Evolutionary conservation across 1,140 invertebrate species (phyloP).

Genomic region (Drosophila teissieri): DNA sequence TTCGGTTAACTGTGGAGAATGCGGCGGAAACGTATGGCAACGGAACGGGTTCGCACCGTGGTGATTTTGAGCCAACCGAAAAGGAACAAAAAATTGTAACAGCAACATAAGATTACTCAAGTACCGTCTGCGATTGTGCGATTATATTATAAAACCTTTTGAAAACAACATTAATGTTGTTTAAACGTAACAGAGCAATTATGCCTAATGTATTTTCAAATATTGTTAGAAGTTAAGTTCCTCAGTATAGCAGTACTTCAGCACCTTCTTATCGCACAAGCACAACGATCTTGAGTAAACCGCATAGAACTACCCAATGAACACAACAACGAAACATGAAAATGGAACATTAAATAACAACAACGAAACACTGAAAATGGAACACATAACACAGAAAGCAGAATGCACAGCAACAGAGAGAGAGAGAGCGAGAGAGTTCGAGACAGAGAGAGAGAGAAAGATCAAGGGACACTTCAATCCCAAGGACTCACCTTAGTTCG

Average conservation of each 20-base stretch:
- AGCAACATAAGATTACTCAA: slow-evolving; percentile 3
- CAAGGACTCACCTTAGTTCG: slow-evolving; percentile 78
- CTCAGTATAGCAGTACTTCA: too few relatives aligned
- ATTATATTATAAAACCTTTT: background rate
- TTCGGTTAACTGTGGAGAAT: slow-evolving; percentile 31
- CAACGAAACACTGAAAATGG: slow-evolving; percentile 37
- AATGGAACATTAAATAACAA: slow-evolving; percentile 38
- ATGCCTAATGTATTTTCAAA: too few relatives aligned
- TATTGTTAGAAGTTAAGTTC: too few relatives aligned
- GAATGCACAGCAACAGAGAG: slow-evolving; percentile 28
- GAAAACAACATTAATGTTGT: background rate
- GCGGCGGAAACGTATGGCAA: slow-evolving; percentile 8
- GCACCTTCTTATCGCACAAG: slow-evolving; percentile 5
- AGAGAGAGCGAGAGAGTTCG: slow-evolving; percentile 11
- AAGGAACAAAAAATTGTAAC: slow-evolving; percentile 13
- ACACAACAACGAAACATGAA: slow-evolving; percentile 12
- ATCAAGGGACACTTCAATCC: background rate
- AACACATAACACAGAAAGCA: slow-evolving; percentile 36
- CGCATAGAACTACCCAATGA: slow-evolving; percentile 23
- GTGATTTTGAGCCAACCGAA: slow-evolving; percentile 12
- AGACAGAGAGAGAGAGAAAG: slow-evolving; percentile 10
- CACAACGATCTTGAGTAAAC: background rate
- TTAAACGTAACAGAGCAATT: too few relatives aligned
- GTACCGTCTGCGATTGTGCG: slow-evolving; percentile 2
- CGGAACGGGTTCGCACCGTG: slow-evolving; percentile 25